These are phyloP conservation scores for Semaprochilodus insignis DNA, from an alignment of 2,797 vertebrate genomes.

Conservation along the genomic window DNA sequence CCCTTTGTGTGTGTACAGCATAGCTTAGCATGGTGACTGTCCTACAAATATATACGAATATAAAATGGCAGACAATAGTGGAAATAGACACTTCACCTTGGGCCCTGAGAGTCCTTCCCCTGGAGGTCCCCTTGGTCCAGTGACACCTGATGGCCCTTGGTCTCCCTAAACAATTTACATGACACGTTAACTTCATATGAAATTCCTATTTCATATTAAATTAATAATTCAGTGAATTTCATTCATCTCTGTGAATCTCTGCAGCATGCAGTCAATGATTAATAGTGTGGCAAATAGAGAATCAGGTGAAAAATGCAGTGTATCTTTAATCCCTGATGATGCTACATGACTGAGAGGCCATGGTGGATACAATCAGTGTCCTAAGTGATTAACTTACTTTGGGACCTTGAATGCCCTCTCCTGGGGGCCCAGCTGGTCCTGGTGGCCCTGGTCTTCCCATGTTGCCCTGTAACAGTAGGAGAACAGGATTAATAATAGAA, in stretches of 20 bases:
- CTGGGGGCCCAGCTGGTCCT: constrained; percentile 83
- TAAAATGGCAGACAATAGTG: neutral
- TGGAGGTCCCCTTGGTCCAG: constrained; percentile 86
- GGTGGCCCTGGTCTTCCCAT: constrained; percentile 81
- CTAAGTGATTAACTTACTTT: constrained; percentile 79
- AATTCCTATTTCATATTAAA: too few species aligned
- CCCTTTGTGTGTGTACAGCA: neutral
- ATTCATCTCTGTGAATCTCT: neutral
- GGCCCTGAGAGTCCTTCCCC: constrained; percentile 88
- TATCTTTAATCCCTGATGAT: neutral
- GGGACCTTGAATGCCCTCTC: constrained; percentile 89
- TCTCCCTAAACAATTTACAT: constrained; percentile 80
- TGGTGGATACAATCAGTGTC: neutral
- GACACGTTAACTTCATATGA: neutral
- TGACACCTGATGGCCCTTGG: constrained; percentile 87
- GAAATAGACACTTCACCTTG: constrained; percentile 77
- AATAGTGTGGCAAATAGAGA: neutral
- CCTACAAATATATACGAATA: neutral
- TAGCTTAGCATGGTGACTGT: neutral
- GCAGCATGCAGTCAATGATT: neutral
- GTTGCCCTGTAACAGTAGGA: constrained; percentile 79
- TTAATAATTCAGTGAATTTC: neutral
- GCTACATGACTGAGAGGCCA: neutral
- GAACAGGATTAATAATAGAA: constrained; percentile 32
- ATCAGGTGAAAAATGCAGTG: neutral